Percentiles rank a stretch among this genome's conserved stretches.
Evolutionary conservation across 2,797 vertebrate species (phyloP).

Genomic region (Melanogrammus aeglefinus): DNA sequence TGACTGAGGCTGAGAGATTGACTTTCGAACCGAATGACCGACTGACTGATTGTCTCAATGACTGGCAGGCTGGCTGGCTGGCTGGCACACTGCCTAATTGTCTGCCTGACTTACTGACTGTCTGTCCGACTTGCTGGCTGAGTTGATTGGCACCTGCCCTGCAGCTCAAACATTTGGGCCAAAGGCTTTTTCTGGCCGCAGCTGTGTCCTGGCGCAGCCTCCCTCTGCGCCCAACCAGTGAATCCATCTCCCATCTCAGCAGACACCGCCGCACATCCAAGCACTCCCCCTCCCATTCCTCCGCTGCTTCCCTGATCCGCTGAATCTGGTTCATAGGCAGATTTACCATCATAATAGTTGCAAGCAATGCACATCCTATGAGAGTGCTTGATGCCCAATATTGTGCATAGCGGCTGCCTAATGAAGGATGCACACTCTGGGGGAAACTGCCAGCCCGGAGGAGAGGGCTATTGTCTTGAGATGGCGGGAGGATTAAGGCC

Average conservation of each 20-base stretch:
- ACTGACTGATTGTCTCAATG: background rate
- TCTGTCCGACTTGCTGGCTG: background rate
- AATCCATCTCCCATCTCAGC: conserved; percentile 2
- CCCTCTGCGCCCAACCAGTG: conserved; percentile 13
- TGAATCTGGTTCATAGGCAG: background rate
- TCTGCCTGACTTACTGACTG: background rate
- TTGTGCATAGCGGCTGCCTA: conserved; percentile 33
- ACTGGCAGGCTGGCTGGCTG: background rate
- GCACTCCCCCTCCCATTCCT: conserved; percentile 3
- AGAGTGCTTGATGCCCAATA: conserved; percentile 5
- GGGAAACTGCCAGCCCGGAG: conserved; percentile 27
- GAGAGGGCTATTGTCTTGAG: conserved; percentile 28
- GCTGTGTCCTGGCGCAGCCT: conserved; percentile 11
- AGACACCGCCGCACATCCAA: background rate
- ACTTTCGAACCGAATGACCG: background rate
- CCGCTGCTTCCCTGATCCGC: background rate
- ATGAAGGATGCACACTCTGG: conserved; percentile 34
- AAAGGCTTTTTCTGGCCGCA: conserved; percentile 19
- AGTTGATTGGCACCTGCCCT: conserved; percentile 17
- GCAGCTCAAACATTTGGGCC: conserved; percentile 13
- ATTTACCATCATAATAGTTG: conserved; percentile 4
- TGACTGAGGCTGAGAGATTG: background rate
- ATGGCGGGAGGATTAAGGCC: conserved; percentile 23
- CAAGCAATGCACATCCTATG: conserved; percentile 10
- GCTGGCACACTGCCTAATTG: background rate